Evolutionary conservation across 2,888 invertebrate species (phyloP).

Genomic region (Monoplex corrugatus): DNA sequence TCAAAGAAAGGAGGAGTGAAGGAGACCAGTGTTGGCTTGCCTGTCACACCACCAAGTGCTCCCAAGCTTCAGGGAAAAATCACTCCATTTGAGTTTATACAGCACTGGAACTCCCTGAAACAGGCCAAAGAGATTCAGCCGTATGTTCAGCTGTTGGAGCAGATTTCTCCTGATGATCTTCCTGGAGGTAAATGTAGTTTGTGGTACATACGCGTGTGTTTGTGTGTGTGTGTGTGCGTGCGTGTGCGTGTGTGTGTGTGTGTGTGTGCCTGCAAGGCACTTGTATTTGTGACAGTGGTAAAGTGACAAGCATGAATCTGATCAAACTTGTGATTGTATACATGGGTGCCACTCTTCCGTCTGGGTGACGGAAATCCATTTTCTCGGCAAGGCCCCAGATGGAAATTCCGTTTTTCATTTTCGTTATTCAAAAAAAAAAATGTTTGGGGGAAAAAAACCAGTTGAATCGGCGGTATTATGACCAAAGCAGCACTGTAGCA

Average conservation of each 20-base stretch:
- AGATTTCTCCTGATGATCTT: conserved; percentile 74
- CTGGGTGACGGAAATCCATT: too few relatives aligned
- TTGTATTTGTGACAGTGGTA: too few relatives aligned
- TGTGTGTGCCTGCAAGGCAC: background rate
- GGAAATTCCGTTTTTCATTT: too few relatives aligned
- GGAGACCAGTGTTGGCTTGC: conserved; percentile 65
- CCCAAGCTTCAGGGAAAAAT: conserved; percentile 68
- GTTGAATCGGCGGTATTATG: too few relatives aligned
- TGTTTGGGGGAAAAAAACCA: too few relatives aligned
- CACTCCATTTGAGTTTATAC: conserved; percentile 79
- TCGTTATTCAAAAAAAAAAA: too few relatives aligned
- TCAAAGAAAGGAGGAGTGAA: conserved; percentile 52
- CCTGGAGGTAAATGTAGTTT: conserved; percentile 69
- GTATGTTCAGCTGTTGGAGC: conserved; percentile 75
- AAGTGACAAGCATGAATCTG: too few relatives aligned
- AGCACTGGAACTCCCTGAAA: conserved; percentile 79
- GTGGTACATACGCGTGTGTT: background rate
- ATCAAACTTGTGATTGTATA: too few relatives aligned
- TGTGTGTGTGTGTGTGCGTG: background rate
- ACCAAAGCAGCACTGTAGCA: too few relatives aligned
- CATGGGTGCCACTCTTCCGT: too few relatives aligned
- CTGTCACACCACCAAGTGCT: conserved; percentile 60
- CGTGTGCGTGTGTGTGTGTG: background rate
- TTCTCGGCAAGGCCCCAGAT: too few relatives aligned
- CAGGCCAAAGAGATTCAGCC: conserved; percentile 67